These are phyloP conservation scores for Anoncus sp. DNA, from an alignment of 2,888 invertebrate genomes.

Conservation along the genomic window DNA sequence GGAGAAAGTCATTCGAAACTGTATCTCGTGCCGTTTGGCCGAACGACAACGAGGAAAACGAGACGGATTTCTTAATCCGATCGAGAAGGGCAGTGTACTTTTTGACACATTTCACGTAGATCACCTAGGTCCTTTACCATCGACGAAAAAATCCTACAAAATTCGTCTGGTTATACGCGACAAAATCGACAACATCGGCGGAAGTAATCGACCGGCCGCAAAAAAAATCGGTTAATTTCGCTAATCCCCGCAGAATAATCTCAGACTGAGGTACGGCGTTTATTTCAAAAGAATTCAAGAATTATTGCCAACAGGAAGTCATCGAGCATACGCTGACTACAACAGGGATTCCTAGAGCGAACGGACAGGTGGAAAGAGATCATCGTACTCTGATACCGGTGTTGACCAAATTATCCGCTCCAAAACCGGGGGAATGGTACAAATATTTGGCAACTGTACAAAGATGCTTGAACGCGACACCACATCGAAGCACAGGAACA, in stretches of 20 bases:
- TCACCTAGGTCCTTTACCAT: conserved; percentile 75
- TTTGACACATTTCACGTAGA: conserved; percentile 75
- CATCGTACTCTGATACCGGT: conserved; percentile 29
- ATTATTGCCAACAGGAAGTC: conserved; percentile 16
- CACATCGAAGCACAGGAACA: conserved; percentile 17
- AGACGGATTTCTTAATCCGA: conserved; percentile 74
- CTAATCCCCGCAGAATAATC: conserved; percentile 77
- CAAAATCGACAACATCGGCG: conserved; percentile 67
- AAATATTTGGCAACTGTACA: conserved; percentile 11
- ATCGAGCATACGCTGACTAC: conserved; percentile 23
- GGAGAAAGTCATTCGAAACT: conserved; percentile 59
- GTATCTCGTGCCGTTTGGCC: conserved; percentile 64
- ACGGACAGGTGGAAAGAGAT: conserved; percentile 18
- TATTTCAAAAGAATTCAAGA: conserved; percentile 66
- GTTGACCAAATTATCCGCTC: conserved; percentile 26
- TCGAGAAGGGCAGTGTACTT: conserved; percentile 74
- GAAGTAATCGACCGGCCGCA: conserved; percentile 75
- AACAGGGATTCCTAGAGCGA: conserved; percentile 13
- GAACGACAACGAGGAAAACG: conserved; percentile 72
- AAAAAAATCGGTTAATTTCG: conserved; percentile 75
- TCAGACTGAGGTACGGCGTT: conserved; percentile 79
- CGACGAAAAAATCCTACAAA: conserved; percentile 68
- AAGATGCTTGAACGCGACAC: conserved; percentile 13
- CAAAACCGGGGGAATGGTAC: conserved; percentile 24
- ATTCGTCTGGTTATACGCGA: conserved; percentile 73